Conservation (phyloP, 37 sponge, comb jelly and placozoan genomes). For the Diacarnus erythraeanus region DNA sequence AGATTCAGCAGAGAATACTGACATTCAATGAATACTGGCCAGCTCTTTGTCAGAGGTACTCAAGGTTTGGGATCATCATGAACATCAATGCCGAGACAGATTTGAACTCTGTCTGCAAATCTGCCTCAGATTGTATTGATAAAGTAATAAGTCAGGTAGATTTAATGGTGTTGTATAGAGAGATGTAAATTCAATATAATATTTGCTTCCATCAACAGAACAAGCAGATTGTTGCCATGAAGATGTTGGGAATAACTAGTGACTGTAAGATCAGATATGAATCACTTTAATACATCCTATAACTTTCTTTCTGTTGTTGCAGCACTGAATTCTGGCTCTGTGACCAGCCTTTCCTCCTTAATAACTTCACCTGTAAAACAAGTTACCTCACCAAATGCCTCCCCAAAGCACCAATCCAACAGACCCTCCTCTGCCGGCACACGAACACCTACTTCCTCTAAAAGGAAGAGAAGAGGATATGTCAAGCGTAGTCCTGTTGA, state of each 20-base stretch:
- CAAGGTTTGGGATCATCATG: slow-evolving; percentile 77
- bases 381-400: too few species aligned
- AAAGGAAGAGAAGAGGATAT: neutral
- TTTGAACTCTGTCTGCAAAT: neutral
- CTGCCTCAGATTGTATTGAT: slow-evolving; percentile 6
- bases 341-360: neutral
- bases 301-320: too few species aligned
- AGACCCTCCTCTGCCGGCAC: slow-evolving; percentile 33
- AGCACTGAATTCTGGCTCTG: neutral
- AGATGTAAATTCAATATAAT: too few species aligned
- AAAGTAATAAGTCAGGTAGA: slow-evolving; percentile 36
- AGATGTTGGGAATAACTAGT: slow-evolving; percentile 26
- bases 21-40: slow-evolving; percentile 69
- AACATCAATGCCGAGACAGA: slow-evolving; percentile 46
- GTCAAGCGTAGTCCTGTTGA: too few species aligned
- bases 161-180: too few species aligned
- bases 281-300: too few species aligned
- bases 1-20: slow-evolving; percentile 49
- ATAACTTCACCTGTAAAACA: neutral
- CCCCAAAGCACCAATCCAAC: too few species aligned
- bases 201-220: slow-evolving; percentile 27
- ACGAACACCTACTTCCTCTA: neutral
- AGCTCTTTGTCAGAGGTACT: slow-evolving; percentile 60
- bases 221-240: slow-evolving; percentile 39
- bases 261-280: too few species aligned